These are phyloP conservation scores for Sitta carolinensis DNA, from an alignment of 2,797 vertebrate species.

Conservation along the genomic window DNA sequence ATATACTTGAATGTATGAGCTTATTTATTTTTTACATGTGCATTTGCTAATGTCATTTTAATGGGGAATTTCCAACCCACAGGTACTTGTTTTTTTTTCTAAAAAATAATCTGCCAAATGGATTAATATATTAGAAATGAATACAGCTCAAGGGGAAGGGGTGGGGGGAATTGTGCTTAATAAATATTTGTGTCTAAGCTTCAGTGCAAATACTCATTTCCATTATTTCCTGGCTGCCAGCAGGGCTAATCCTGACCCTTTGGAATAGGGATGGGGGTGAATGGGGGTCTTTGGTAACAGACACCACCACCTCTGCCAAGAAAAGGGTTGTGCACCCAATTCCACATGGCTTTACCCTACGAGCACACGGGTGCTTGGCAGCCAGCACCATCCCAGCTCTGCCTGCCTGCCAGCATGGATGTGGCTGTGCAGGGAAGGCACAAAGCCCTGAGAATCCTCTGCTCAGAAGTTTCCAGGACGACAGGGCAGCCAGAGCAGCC, in stretches of 20 bases:
- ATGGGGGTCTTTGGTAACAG: neutral
- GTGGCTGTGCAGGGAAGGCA: neutral
- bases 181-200: constrained; percentile 72
- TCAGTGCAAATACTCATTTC: neutral
- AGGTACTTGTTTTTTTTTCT: constrained; percentile 69
- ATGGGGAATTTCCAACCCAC: constrained; percentile 46
- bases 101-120: constrained; percentile 71
- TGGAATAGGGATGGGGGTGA: neutral
- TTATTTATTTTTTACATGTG: constrained; percentile 76
- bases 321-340: neutral
- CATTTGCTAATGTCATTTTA: constrained; percentile 66
- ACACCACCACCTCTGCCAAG: neutral
- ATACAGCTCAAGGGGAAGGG: constrained; percentile 3
- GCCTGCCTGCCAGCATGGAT: neutral
- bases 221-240: neutral
- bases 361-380: neutral
- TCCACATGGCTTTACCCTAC: accelerated
- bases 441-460: neutral
- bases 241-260: neutral
- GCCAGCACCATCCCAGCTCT: neutral
- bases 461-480: neutral
- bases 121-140: constrained; percentile 60
- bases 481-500: neutral
- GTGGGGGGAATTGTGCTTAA: constrained; percentile 43
- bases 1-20: constrained; percentile 72